Percentiles rank a stretch among this genome's conserved stretches.
These are phyloP conservation scores for Macrochelys suwanniensis DNA, from an alignment of 2,797 vertebrate genomes.

Conservation along the genomic window DNA sequence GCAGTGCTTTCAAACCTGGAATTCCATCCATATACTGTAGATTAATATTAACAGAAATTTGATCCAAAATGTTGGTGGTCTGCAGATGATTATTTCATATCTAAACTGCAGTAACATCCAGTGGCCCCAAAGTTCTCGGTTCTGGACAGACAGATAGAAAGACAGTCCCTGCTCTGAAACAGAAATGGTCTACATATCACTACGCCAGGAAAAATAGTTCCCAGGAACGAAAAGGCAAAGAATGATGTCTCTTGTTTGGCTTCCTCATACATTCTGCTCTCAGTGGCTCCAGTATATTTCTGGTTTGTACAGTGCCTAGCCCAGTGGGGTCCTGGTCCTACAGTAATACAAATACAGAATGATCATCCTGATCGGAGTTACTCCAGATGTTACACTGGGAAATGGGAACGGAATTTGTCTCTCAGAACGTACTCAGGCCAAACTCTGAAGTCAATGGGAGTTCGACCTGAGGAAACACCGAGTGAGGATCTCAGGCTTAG, in stretches of 20 bases:
- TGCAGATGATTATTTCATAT: neutral
- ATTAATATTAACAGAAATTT: neutral
- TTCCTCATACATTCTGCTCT: neutral
- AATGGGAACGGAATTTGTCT: neutral
- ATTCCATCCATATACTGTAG: neutral
- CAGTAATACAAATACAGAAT: neutral
- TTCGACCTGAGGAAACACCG: neutral
- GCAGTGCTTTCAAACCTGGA: neutral
- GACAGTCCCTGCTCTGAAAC: neutral
- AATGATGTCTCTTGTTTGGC: neutral
- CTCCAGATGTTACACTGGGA: neutral
- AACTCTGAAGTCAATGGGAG: neutral
- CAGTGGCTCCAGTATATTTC: neutral
- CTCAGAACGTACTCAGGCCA: neutral
- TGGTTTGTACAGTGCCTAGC: neutral
- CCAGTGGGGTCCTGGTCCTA: neutral
- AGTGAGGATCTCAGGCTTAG: neutral
- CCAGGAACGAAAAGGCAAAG: neutral
- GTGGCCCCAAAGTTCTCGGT: neutral
- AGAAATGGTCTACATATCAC: neutral
- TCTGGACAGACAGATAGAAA: neutral
- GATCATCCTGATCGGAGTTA: neutral
- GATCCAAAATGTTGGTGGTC: neutral
- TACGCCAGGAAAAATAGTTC: neutral
- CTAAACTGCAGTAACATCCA: neutral